Conservation (phyloP, 2,888 invertebrate species). For the Pegoplata infirma region DNA sequence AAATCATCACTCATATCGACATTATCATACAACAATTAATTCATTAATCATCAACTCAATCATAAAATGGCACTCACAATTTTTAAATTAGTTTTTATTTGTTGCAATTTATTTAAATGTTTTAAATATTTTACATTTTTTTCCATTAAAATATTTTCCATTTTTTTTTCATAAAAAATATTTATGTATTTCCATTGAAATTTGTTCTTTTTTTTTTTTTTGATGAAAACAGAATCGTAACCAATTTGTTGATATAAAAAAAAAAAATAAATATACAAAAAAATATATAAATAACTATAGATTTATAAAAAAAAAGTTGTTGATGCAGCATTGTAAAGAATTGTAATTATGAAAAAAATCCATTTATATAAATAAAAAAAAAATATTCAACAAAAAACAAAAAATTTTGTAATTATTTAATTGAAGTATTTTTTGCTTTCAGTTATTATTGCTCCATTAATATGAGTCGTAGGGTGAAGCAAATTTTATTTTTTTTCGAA, state of each 20-base stretch:
- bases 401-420: slow-evolving; percentile 40
- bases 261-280: slow-evolving; percentile 53
- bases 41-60: neutral
- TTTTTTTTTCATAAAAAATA: too few species aligned
- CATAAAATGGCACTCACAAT: neutral
- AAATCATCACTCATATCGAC: neutral
- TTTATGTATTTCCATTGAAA: neutral
- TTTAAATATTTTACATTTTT: slow-evolving; percentile 19
- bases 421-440: slow-evolving; percentile 14
- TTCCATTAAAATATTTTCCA: neutral
- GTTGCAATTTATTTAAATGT: neutral
- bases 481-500: too few species aligned
- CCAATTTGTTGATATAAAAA: slow-evolving; percentile 67
- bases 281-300: slow-evolving; percentile 55
- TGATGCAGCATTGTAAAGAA: slow-evolving; percentile 42
- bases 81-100: neutral
- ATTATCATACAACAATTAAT: neutral
- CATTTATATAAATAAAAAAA: slow-evolving; percentile 27
- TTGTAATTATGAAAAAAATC: slow-evolving; percentile 40
- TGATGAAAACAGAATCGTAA: slow-evolving; percentile 64
- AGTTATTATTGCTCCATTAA: slow-evolving; percentile 7
- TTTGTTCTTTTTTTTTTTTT: slow-evolving; percentile 34
- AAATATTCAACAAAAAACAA: slow-evolving; percentile 11
- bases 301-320: slow-evolving; percentile 54
- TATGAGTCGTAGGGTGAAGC: neutral